These are phyloP conservation scores for Pseudochaenichthys georgianus DNA, from an alignment of 2,797 vertebrate genomes.

Conservation along the genomic window DNA sequence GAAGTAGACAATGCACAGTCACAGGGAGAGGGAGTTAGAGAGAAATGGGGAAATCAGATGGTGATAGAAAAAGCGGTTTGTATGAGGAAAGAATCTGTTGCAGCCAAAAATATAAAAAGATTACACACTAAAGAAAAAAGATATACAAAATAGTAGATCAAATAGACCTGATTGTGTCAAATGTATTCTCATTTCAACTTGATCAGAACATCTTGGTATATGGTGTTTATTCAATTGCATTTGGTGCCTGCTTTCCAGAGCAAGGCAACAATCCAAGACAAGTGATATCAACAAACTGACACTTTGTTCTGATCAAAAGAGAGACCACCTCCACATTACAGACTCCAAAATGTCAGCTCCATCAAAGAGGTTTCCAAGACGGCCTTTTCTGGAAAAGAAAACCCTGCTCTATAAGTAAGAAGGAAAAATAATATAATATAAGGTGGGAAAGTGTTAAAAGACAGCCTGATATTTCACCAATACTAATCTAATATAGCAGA, in stretches of 20 bases:
- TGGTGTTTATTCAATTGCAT: slow-evolving; percentile 15
- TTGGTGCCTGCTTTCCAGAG: slow-evolving; percentile 19
- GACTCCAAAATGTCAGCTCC: slow-evolving; percentile 59
- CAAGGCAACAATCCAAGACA: slow-evolving; percentile 33
- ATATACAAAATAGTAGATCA: not conserved
- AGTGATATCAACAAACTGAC: slow-evolving; percentile 56
- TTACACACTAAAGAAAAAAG: not conserved
- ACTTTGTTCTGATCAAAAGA: slow-evolving; percentile 62
- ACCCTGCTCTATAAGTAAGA: slow-evolving; percentile 18
- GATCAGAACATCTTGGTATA: not conserved
- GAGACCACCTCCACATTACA: slow-evolving; percentile 58
- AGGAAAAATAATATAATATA: slow-evolving; percentile 13
- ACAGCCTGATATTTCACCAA: slow-evolving; percentile 6
- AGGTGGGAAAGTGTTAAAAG: slow-evolving; percentile 18
- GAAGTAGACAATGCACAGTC: slow-evolving; percentile 62
- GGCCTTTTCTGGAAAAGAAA: slow-evolving; percentile 26
- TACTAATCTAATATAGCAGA: slow-evolving; percentile 51
- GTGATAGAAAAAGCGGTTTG: slow-evolving; percentile 23
- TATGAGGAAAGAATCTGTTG: slow-evolving; percentile 8
- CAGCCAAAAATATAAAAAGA: not conserved
- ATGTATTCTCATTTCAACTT: slow-evolving; percentile 2
- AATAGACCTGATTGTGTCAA: not conserved
- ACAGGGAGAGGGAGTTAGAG: slow-evolving; percentile 30
- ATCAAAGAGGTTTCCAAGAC: slow-evolving; percentile 34
- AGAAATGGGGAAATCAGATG: slow-evolving; percentile 46